phyloP scores from a whole-genome alignment of 1,140 invertebrate genomes.

The Orchesella cincta region DNA sequence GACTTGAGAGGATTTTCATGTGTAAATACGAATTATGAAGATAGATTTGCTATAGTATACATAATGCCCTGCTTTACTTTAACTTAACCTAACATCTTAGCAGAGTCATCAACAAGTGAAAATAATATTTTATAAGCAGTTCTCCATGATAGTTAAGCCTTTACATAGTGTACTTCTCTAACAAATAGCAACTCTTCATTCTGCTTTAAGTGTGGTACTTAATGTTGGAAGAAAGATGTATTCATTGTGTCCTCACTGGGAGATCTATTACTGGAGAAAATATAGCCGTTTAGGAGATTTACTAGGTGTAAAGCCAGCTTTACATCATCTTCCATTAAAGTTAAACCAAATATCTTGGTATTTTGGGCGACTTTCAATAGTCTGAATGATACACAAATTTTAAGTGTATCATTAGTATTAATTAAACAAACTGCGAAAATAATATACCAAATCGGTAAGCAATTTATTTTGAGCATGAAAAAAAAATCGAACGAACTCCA shows the following conservation, averaged over 20 bases:
- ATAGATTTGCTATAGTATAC: conserved; percentile 19
- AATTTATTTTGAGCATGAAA: too few relatives aligned
- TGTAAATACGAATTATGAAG: conserved; percentile 29
- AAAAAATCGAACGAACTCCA: too few relatives aligned
- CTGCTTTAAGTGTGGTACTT: too few relatives aligned
- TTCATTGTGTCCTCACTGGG: background rate
- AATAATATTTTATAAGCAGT: background rate
- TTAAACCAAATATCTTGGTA: conserved; percentile 26
- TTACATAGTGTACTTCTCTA: background rate
- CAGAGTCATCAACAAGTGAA: conserved; percentile 7
- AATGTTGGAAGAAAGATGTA: background rate
- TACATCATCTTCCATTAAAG: background rate
- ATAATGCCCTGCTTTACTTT: background rate
- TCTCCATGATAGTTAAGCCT: background rate
- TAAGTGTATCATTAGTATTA: too few relatives aligned
- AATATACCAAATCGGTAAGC: too few relatives aligned
- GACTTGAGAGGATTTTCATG: conserved; percentile 27
- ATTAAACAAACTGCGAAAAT: too few relatives aligned
- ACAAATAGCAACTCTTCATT: background rate
- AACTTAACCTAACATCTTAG: too few relatives aligned
- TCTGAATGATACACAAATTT: too few relatives aligned
- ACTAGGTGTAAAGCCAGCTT: conserved; percentile 17
- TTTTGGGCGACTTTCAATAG: conserved; percentile 7
- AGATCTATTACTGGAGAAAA: background rate
- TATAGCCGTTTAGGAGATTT: conserved; percentile 20